A percentile compares a stretch with the other conserved stretches of the same genome.
These are phyloP conservation scores for Rambutsinella grinnellia DNA, from an alignment of 2,888 invertebrate species.

Conservation along the genomic window DNA sequence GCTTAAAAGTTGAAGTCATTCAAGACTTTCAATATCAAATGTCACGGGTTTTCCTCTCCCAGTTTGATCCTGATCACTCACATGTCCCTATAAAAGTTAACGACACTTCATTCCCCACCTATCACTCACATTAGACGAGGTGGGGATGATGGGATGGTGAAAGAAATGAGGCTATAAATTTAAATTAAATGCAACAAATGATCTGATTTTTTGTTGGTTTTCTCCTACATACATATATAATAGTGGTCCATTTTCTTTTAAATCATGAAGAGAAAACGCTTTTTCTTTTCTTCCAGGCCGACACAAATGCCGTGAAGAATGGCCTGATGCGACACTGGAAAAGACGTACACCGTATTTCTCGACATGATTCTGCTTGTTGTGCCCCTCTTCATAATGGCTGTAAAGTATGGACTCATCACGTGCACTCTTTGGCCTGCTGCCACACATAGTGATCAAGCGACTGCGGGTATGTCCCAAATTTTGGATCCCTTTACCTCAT, in stretches of 20 bases:
- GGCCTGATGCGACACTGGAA: slow-evolving; percentile 73
- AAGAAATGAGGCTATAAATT: neutral
- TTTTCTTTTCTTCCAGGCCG: slow-evolving; percentile 70
- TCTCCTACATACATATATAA: no score
- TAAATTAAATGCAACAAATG: neutral
- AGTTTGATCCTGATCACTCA: no score
- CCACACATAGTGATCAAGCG: slow-evolving; percentile 61
- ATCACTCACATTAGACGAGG: no score
- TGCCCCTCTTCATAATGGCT: slow-evolving; percentile 77
- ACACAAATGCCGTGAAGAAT: slow-evolving; percentile 76
- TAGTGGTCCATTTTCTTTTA: no score
- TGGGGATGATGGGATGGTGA: no score
- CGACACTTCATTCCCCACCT: no score
- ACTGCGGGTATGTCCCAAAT: slow-evolving; percentile 51
- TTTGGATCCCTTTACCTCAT: slow-evolving; percentile 25
- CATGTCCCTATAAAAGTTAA: no score
- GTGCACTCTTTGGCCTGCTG: slow-evolving; percentile 71
- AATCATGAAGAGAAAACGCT: no score
- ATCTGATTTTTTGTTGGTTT: no score
- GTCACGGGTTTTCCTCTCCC: no score
- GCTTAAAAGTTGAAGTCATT: no score
- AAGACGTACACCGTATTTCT: slow-evolving; percentile 76
- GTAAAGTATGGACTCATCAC: slow-evolving; percentile 76
- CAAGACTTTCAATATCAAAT: no score
- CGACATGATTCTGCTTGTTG: slow-evolving; percentile 76